Percentiles rank a stretch among this genome's conserved stretches.
Conservation (phyloP, 2,797 vertebrate genomes). For the Nannoperca australis region DNA sequence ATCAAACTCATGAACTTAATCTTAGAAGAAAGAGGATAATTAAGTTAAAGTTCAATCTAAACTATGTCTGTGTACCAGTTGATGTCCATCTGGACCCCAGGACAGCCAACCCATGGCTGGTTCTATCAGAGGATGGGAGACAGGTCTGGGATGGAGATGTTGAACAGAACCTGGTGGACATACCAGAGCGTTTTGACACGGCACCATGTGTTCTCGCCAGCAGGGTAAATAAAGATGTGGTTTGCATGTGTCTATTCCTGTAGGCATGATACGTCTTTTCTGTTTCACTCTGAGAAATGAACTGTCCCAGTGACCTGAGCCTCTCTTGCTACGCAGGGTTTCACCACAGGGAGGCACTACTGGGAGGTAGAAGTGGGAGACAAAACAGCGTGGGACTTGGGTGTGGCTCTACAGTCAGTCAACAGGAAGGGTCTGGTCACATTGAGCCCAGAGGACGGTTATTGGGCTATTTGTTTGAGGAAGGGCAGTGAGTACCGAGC, state of each 20-base stretch:
- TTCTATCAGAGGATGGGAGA: conserved; percentile 80
- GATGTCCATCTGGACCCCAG: conserved; percentile 83
- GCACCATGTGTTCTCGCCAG: conserved; percentile 84
- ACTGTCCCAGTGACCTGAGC: not conserved
- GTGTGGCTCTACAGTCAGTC: conserved; percentile 81
- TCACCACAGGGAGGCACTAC: conserved; percentile 83
- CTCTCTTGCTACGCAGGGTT: conserved; percentile 70
- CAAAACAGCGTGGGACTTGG: conserved; percentile 87
- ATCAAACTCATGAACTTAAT: not conserved
- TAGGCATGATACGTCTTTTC: not conserved
- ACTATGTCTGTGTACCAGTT: conserved; percentile 64
- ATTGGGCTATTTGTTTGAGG: conserved; percentile 81
- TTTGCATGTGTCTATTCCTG: not conserved
- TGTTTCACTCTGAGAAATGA: not conserved
- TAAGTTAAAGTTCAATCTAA: not conserved
- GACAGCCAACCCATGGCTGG: conserved; percentile 86
- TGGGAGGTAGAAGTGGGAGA: conserved; percentile 86
- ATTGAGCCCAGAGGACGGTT: conserved; percentile 79
- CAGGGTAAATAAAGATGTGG: conserved; percentile 45
- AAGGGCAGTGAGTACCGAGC: conserved; percentile 76
- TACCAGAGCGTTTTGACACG: conserved; percentile 81
- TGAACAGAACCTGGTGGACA: conserved; percentile 69
- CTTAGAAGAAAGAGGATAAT: not conserved
- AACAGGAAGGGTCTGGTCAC: conserved; percentile 82
- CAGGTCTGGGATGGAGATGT: conserved; percentile 76